These are phyloP conservation scores for Pristionchus maxplancki DNA, from an alignment of 2,888 invertebrate species.

Conservation along the genomic window DNA sequence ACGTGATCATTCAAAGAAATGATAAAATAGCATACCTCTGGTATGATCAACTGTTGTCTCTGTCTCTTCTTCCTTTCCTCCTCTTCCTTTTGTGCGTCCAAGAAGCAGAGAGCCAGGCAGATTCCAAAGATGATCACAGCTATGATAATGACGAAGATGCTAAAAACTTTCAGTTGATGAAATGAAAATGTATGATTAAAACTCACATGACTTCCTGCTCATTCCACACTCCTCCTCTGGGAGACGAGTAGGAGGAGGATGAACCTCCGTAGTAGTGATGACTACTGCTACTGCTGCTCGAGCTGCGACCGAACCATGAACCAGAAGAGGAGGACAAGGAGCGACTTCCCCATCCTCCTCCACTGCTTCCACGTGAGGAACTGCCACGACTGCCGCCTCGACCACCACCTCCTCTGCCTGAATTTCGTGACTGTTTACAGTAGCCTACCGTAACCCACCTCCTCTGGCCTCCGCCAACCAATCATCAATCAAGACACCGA, in stretches of 20 bases:
- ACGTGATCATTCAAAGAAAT: background rate
- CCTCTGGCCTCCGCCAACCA: background rate
- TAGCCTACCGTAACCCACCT: background rate
- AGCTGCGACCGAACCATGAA: constrained; percentile 5
- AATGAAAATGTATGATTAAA: background rate
- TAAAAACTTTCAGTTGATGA: background rate
- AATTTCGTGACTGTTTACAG: background rate
- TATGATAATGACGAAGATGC: background rate
- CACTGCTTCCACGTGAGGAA: background rate
- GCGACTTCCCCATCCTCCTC: background rate
- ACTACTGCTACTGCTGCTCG: background rate
- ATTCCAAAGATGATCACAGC: background rate
- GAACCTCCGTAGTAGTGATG: background rate
- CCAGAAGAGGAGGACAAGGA: background rate
- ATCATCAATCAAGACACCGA: background rate
- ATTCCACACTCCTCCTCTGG: background rate
- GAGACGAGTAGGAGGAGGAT: background rate
- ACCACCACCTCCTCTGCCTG: background rate
- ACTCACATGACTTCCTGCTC: background rate
- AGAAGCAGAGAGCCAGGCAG: background rate
- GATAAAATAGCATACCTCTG: background rate
- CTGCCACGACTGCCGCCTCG: background rate
- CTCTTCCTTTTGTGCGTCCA: background rate
- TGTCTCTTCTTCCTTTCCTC: background rate
- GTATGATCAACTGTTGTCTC: background rate